A percentile compares a stretch with the other conserved stretches of the same genome.
These are phyloP conservation scores for Laterallus jamaicensis DNA, from an alignment of 2,113 vertebrate genomes.

Conservation along the genomic window DNA sequence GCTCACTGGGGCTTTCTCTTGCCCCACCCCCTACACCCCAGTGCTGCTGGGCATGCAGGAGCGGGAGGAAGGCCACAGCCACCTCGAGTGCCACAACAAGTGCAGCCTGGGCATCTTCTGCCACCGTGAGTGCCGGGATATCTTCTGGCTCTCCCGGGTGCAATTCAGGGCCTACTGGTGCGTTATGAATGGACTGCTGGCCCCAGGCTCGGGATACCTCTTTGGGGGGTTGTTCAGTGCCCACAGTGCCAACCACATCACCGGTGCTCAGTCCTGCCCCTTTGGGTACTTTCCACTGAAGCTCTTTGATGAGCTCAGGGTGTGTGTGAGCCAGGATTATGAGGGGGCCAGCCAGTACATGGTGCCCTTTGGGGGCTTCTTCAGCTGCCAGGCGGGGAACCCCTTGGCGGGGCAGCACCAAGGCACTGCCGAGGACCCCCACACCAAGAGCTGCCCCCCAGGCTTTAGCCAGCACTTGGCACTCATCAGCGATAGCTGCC, in stretches of 20 bases:
- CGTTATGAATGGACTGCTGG: neutral
- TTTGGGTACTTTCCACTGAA: constrained; percentile 65
- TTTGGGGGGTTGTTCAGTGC: constrained; percentile 87
- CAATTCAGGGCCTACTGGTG: constrained; percentile 86
- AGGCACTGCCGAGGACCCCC: neutral
- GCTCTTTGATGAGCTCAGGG: constrained; percentile 78
- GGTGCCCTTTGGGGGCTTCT: constrained; percentile 88
- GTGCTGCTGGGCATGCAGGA: constrained; percentile 78
- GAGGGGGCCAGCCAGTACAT: constrained; percentile 71
- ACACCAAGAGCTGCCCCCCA: constrained; percentile 77
- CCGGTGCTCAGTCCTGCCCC: constrained; percentile 82
- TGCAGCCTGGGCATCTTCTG: constrained; percentile 70
- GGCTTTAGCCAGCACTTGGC: constrained; percentile 89
- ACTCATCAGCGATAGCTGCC: constrained; percentile 86
- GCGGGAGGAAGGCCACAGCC: constrained; percentile 79
- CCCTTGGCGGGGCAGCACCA: constrained; percentile 60
- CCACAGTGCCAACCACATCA: constrained; percentile 79
- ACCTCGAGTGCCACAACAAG: constrained; percentile 71
- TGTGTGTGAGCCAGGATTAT: constrained; percentile 86
- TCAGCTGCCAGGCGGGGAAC: constrained; percentile 87
- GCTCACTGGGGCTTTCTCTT: constrained; percentile 80
- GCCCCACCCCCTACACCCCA: constrained; percentile 66
- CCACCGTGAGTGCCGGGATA: constrained; percentile 72
- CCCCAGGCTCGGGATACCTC: constrained; percentile 75
- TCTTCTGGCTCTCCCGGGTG: constrained; percentile 76